Evolutionary conservation across 1,140 invertebrate genomes (phyloP).

Genomic region (Cotesia chilonis): DNA sequence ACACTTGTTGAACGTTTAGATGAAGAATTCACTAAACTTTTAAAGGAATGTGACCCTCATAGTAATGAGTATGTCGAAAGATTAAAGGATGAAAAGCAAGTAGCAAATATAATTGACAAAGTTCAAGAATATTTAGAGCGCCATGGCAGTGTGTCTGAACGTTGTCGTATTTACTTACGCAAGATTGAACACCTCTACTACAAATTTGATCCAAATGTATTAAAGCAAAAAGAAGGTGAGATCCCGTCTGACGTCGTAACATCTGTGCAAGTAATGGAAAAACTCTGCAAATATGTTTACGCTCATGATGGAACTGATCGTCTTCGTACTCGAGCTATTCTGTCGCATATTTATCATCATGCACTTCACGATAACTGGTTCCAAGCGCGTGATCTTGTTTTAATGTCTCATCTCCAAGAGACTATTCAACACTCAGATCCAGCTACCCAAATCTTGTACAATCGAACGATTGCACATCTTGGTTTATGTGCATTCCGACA

Average conservation of each 20-base stretch:
- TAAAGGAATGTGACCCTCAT: constrained; percentile 98
- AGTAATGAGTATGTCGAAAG: constrained; percentile 98
- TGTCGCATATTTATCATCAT: constrained; percentile 98
- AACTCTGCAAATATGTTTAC: constrained; percentile 96
- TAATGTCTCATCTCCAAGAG: constrained; percentile 99
- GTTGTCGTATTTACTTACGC: constrained; percentile 94
- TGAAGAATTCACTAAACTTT: constrained; percentile 96
- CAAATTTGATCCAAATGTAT: constrained; percentile 89
- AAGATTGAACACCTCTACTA: constrained; percentile 99
- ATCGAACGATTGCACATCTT: constrained; percentile 97
- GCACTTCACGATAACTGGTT: constrained; percentile 99
- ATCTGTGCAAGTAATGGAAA: constrained; percentile 89
- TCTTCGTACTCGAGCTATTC: constrained; percentile 91
- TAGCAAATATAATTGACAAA: constrained; percentile 90
- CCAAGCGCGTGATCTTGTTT: constrained; percentile 93
- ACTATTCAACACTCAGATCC: constrained; percentile 98
- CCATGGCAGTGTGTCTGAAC: constrained; percentile 82
- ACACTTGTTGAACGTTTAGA: constrained; percentile 93
- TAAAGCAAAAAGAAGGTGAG: constrained; percentile 79
- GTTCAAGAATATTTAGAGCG: constrained; percentile 89
- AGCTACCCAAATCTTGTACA: constrained; percentile 97
- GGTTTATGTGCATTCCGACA: constrained; percentile 98
- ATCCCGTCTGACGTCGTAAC: constrained; percentile 72
- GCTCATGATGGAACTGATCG: constrained; percentile 93
- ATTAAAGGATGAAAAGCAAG: constrained; percentile 91